These are phyloP conservation scores for Toxotes lorentzi DNA, from an alignment of 2,797 vertebrate genomes.

Conservation along the genomic window DNA sequence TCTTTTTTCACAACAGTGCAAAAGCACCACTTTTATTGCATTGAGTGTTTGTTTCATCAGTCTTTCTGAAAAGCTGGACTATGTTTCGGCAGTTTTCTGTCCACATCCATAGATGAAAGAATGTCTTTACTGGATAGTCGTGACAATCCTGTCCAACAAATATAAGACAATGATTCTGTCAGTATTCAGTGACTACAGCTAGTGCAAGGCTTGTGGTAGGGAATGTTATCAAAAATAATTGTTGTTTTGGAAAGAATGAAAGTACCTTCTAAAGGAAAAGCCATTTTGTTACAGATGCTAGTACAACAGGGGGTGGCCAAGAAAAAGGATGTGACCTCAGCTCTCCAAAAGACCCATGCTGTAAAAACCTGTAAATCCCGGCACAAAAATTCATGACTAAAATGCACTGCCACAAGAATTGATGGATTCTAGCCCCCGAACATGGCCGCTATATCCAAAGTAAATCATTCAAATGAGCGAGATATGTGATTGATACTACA, in stretches of 20 bases:
- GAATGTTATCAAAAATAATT: not conserved
- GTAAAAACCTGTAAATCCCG: slow-evolving; percentile 1
- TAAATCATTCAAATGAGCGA: not conserved
- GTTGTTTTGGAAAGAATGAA: not conserved
- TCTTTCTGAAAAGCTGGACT: not conserved
- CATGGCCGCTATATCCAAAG: not conserved
- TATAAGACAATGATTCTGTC: slow-evolving; percentile 4
- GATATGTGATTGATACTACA: not conserved
- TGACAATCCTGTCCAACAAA: not conserved
- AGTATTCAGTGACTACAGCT: not conserved
- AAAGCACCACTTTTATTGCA: not conserved
- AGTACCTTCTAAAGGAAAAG: not conserved
- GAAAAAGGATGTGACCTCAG: not conserved
- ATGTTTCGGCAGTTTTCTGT: not conserved
- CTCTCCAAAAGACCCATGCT: not conserved
- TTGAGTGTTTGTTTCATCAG: not conserved
- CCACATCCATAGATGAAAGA: not conserved
- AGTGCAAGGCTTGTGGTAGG: not conserved
- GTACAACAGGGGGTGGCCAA: not conserved
- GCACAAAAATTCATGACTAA: not conserved
- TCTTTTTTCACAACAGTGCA: not conserved
- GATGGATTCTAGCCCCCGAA: not conserved
- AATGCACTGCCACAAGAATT: not conserved
- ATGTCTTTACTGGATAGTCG: not conserved
- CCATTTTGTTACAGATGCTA: not conserved